Evolutionary conservation across 2,888 invertebrate species (phyloP).

Genomic region (Gymnocheta viridis): DNA sequence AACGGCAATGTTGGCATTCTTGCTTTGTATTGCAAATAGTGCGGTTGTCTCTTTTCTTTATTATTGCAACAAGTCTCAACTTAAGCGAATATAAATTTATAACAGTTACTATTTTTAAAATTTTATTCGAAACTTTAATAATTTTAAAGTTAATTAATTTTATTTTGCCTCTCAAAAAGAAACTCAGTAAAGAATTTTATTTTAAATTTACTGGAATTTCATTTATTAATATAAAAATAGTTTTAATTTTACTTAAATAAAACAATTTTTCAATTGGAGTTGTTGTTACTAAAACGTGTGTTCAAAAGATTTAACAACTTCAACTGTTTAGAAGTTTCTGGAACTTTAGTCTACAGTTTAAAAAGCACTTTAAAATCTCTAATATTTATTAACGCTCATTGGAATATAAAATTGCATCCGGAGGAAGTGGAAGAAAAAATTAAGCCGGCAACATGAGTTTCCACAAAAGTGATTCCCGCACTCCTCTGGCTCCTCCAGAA

Average conservation of each 20-base stretch:
- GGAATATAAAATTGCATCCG: slow-evolving; percentile 20
- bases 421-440: background rate
- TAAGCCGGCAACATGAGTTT: slow-evolving; percentile 78
- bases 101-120: slow-evolving; percentile 55
- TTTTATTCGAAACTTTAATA: slow-evolving; percentile 26
- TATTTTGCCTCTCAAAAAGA: background rate
- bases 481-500: slow-evolving; percentile 80
- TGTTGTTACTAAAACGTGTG: background rate
- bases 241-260: background rate
- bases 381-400: background rate
- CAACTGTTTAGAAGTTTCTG: slow-evolving; percentile 76
- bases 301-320: slow-evolving; percentile 53
- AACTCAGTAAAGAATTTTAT: slow-evolving; percentile 57
- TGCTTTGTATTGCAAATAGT: slow-evolving; percentile 81
- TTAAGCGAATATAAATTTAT: slow-evolving; percentile 18
- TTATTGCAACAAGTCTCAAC: slow-evolving; percentile 45
- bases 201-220: slow-evolving; percentile 47
- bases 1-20: slow-evolving; percentile 81
- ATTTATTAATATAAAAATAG: background rate
- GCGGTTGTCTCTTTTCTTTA: slow-evolving; percentile 78
- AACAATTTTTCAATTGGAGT: background rate
- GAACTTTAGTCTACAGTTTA: slow-evolving; percentile 69
- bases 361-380: slow-evolving; percentile 55
- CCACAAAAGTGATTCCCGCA: slow-evolving; percentile 81
- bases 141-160: background rate